Evolutionary conservation across 1,140 invertebrate species (phyloP), one percentile per base, ranked within the genome.

Genomic region (Macrosteles quadrilineatus): DNA sequence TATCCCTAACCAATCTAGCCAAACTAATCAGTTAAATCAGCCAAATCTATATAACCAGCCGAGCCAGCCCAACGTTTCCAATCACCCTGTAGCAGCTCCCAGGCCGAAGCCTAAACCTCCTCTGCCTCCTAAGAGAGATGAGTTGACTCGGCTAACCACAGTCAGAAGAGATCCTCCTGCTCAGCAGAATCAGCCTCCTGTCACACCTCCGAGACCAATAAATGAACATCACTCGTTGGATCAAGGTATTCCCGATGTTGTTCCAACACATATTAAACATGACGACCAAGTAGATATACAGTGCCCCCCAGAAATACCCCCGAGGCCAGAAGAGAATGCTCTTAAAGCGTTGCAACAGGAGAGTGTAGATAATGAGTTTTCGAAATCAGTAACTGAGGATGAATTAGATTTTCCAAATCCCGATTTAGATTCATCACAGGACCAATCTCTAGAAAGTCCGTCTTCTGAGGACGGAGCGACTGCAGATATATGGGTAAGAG

Each of bases 401-500:
- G 47, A 50, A 17, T 25, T 45, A n/a, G 63, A 66, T 3, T 31
- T 66, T 12, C 63, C 63, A 27, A 64, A 36, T 9, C 17, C 63
- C 3, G 63, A 66, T 66, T 1, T 43, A 45, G 63, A 66, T 43
- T 45, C 45, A 45, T 32, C 6, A 32, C 4, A 25, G 19, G 63
- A 66, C 19, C 36, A 66, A 4, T 55, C 45, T 30, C 40, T 57
- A 27, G 72, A 73, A 27, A 73, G 71, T 31, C 69, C 71, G 19
- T 73, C 72, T 23, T 71, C 70, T 14, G 76, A 77, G 23, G 73
- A 75, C 62, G 75, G 75, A 21, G 76, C 74, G 25, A 75, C 76
- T 2, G 76, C 76, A 6, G 76, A 77, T 36, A 77, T 77, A 30
- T 77, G 76, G 76, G 75, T 77, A 3, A 53, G 76, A 29, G 71